These are phyloP conservation scores for Bombylius discolor DNA, from an alignment of 2,888 invertebrate species.

Conservation along the genomic window DNA sequence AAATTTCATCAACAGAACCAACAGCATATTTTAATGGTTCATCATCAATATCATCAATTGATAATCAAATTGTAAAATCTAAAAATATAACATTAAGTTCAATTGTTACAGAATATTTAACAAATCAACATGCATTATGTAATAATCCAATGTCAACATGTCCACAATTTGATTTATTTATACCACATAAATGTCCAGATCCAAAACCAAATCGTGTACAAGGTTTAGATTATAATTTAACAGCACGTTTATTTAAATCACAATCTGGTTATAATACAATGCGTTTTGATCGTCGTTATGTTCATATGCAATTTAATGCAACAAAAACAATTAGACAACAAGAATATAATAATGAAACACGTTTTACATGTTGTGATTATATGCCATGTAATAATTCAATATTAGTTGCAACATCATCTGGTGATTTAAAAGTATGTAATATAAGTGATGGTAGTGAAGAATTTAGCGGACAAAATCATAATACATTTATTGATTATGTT, in stretches of 20 bases:
- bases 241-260: constrained; percentile 46
- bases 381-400: constrained; percentile 37
- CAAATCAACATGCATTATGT: constrained; percentile 96
- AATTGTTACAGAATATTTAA: constrained; percentile 91
- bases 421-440: constrained; percentile 82
- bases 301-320: constrained; percentile 72
- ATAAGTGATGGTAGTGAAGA: constrained; percentile 72
- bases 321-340: constrained; percentile 56
- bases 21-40: constrained; percentile 13
- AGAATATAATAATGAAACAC: constrained; percentile 54
- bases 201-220: constrained; percentile 45
- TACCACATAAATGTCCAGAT: constrained; percentile 94
- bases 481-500: constrained; percentile 72
- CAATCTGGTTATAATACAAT: constrained; percentile 45
- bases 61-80: constrained; percentile 25
- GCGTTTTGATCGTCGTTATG: constrained; percentile 62
- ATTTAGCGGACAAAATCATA: constrained; percentile 64
- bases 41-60: constrained; percentile 19
- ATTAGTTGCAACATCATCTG: constrained; percentile 81
- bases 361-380: constrained; percentile 62
- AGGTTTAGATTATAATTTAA: constrained; percentile 52
- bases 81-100: constrained; percentile 63
- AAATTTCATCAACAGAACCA: constrained; percentile 30
- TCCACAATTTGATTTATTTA: constrained; percentile 89
- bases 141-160: constrained; percentile 96